Base-by-base conservation (phyloP, 2,113 vertebrate genomes). In the Galemys pyrenaicus region DNA sequence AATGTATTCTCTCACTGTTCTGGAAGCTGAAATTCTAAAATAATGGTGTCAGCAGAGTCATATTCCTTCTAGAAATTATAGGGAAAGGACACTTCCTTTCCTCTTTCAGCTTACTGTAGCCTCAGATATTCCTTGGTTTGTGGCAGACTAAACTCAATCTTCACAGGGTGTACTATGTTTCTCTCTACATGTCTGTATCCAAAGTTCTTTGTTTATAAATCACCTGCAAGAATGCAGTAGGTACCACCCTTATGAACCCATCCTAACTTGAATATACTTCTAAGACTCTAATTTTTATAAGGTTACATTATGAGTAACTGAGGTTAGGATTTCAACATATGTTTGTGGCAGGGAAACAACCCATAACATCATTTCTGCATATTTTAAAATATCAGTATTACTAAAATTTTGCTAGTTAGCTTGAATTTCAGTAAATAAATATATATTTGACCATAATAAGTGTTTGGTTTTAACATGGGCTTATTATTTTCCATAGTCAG, bases 351-450 rank as follows among this genome's bases (percentile, higher is more conserved):
- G 9, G 44, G 17, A 8, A 71, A 74, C 4, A 56, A 49, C 51
- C 87, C 39, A 5, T 75, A 70, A 22, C 2, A 90, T 70, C 3
- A 26, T 12, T 68, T 82, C 32, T 79, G 12, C 3, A 74, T 39
- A 60, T 30, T 58, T 2, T 91, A 56, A 93, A 77, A 60, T 68
- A 85, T 41, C 83, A 60, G 32, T 89, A 83, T 73, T 64, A 87
- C 9, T 39, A 60, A 89, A 68, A 73, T 70, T 62, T 30, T 82
- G 2, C 3, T 6, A 58, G 15, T n/a, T 30, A 89, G 39, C 7
- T 8, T 89, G 1, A 70, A 30, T 79, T 94, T 93, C 73, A 74
- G 15, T 82, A 77, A 88, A 49, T 39, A 46, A 30, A 24, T 62
- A 7, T 62, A 7, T n/a, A 0, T 15, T 20, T 70, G 60, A 39